Base-by-base conservation (phyloP, 2,113 vertebrate species). In the Silurus meridionalis region DNA sequence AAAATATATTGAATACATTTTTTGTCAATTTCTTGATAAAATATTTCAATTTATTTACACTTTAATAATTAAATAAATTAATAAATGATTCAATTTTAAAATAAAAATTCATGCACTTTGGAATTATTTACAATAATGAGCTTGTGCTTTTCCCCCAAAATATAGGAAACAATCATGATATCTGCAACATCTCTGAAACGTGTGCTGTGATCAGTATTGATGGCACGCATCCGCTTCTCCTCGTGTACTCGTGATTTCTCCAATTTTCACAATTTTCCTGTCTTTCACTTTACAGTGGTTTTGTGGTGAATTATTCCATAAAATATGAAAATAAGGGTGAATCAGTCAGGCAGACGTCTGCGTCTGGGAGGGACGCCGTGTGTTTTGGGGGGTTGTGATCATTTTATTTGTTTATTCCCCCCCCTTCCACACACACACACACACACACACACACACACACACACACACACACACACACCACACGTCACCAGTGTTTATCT, bases 351-450 rank as follows among this genome's bases (percentile, higher is more conserved):
- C 83, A 52, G 83, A 21, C 13, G 52, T 83, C 57, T 80, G 46
- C 67, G 7, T 71, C 82, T 79, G 71, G 71, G 88, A 87, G 82
- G 80, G 85, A 55, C 15, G 11, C 58, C 60, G 75, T 85, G 83
- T 82, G 4, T 79, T 23, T 63, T 23, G 17, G 17, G 13, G 14
- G 58, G 66, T 6, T 21, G 57, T 25, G 82, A 83, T 87, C 55
- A 87, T 85, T 89, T 80, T 61, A 55, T 48, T 72, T 72, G 72
- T 87, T 89, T 79, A 61, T 37, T 37, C 28, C 37, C 37, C 37
- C 37, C 37, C 37, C n/a, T n/a, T 37, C 37, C 37, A n/a, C n/a
- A n/a, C n/a, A n/a, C n/a, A n/a, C 37, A 37, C 1, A 3, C 1
- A 37, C 37, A 37, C 37, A 37, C 37, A 37, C 37, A 37, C 37